A percentile compares a stretch with the other conserved stretches of the same genome.
These are phyloP conservation scores for Gisinianus flammeolus DNA, from an alignment of 2,888 invertebrate species.

Conservation along the genomic window DNA sequence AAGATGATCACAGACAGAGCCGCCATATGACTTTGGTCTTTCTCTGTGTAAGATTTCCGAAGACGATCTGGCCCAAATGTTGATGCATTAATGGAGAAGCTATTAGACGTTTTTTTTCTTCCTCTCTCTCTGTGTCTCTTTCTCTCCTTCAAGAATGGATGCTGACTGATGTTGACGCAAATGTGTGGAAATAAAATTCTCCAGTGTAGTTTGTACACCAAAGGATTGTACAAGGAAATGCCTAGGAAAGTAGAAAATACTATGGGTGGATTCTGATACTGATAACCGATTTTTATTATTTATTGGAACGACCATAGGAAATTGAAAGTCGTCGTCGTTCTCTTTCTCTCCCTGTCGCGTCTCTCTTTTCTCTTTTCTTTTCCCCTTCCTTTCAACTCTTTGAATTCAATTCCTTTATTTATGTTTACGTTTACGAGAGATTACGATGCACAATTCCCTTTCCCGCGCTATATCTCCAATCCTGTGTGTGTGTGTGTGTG, in stretches of 20 bases:
- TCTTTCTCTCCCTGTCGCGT: too few relatives aligned
- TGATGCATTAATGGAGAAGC: too few relatives aligned
- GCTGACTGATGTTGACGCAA: conserved; percentile 34
- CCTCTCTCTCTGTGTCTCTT: too few relatives aligned
- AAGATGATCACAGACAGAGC: too few relatives aligned
- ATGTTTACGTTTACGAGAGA: neutral
- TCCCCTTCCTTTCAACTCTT: neutral
- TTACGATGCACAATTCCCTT: neutral
- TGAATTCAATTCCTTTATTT: neutral
- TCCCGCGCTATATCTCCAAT: neutral
- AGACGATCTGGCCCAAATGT: too few relatives aligned
- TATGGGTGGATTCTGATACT: too few relatives aligned
- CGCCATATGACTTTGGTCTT: too few relatives aligned
- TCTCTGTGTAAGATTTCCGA: too few relatives aligned
- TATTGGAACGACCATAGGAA: too few relatives aligned
- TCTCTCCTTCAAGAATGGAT: neutral
- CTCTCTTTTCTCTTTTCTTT: neutral
- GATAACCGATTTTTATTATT: too few relatives aligned
- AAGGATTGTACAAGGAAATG: neutral
- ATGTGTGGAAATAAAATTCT: conserved; percentile 23
- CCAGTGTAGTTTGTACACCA: neutral
- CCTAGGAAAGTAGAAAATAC: neutral
- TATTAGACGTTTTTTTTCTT: too few relatives aligned
- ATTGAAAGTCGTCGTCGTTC: neutral
- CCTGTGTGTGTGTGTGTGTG: neutral